A percentile compares a stretch with the other conserved stretches of the same genome.
These are phyloP conservation scores for Pteropus alecto DNA, from an alignment of 2,113 vertebrate species.

Conservation along the genomic window DNA sequence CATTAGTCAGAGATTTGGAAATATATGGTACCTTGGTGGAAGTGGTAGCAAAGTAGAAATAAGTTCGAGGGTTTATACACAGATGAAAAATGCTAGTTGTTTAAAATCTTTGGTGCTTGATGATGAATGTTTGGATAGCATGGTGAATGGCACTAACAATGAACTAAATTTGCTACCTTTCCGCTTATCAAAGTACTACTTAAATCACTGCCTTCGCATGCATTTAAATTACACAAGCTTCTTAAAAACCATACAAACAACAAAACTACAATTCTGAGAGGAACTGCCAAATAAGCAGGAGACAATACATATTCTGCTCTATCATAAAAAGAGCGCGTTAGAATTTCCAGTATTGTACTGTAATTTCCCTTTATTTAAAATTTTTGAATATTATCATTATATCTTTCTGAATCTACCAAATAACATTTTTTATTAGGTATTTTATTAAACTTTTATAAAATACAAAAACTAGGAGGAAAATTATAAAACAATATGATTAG, in stretches of 20 bases:
- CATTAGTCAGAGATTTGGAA: background rate
- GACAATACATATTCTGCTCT: background rate
- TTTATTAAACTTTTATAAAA: background rate
- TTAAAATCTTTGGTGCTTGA: background rate
- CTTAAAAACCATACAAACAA: background rate
- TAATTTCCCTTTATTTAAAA: background rate
- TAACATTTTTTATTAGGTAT: background rate
- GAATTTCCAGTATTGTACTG: background rate
- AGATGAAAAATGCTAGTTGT: background rate
- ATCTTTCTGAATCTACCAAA: background rate
- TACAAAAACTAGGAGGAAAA: background rate
- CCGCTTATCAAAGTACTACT: background rate
- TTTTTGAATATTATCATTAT: background rate
- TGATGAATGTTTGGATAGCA: background rate
- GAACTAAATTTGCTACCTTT: background rate
- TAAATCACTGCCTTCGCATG: background rate
- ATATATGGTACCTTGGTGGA: fast-evolving
- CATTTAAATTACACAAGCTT: background rate
- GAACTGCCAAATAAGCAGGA: background rate
- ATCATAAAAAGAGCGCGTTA: background rate
- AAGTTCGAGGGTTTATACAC: background rate
- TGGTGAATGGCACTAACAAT: background rate
- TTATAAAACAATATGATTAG: background rate
- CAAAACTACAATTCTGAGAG: background rate
- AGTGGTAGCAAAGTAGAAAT: background rate